Evolutionary conservation across 2,797 vertebrate species (phyloP), one percentile per base, ranked within the genome.

Genomic region (Psittacula derbiana): DNA sequence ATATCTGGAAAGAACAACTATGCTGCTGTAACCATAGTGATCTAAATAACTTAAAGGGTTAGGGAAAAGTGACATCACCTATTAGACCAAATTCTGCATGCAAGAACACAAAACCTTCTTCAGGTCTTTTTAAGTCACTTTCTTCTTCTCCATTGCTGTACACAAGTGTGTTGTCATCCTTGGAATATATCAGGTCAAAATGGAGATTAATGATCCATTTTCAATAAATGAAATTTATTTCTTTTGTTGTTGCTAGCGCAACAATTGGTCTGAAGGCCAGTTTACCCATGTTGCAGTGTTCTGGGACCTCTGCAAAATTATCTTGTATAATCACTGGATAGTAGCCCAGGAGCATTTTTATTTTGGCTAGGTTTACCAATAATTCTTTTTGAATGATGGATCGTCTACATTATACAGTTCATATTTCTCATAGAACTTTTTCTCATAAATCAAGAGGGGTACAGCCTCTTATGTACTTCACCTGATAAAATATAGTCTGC

Each of bases 341-440:
- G 57, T 24, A 86, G 58, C 71, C 70, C 73, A 88, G 73, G 78
- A 90, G 67, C 91, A 49, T 40, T 95, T 69, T 93, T 53, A 78
- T 92, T 93, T 92, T 95, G 82, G 44, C 25, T 80, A 18, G n/a
- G 36, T 40, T 82, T 97, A 40, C 66, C 81, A 87, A 91, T 52
- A 95, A 57, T 96, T 91, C 83, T 69, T 73, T 89, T 70, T 74
- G 93, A 93, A 93, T 95, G 89, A 96, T 84, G 70, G 69, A 75
- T 96, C 5, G 6, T 25, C 52, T 80, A 47, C 28, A 80, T 71
- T 82, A 90, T 65, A 61, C 46, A 72, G 60, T 90, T 97, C 95
- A 57, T 90, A 95, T 80, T 96, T 61, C 66, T 97, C 72, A 90
- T 90, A 92, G 95, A 96, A 95, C 60, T 67, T 95, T n/a, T 50